A percentile compares a stretch with the other conserved stretches of the same genome.
Evolutionary conservation across 2,888 invertebrate genomes (phyloP).

Genomic region (Abrostola tripartita): DNA sequence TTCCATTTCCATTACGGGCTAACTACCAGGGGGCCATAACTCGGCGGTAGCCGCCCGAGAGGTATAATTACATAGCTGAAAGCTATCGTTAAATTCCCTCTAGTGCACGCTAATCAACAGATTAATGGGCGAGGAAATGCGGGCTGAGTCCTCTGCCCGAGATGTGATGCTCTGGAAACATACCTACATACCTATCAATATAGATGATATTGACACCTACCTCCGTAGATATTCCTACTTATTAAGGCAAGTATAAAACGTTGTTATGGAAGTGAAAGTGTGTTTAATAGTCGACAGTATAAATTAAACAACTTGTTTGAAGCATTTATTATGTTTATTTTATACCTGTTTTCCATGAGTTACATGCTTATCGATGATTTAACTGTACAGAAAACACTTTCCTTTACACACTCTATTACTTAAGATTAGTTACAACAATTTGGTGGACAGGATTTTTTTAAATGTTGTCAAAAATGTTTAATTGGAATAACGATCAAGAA

Average conservation of each 20-base stretch:
- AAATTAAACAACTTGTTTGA: constrained; percentile 12
- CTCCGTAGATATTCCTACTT: not conserved
- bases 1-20: constrained; percentile 70
- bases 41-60: constrained; percentile 60
- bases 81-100: constrained; percentile 78
- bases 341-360: not conserved
- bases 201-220: not conserved
- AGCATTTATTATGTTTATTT: constrained; percentile 16
- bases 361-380: too few species aligned
- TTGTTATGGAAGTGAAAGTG: not conserved
- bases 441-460: too few species aligned
- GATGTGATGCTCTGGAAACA: constrained; percentile 29
- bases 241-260: not conserved
- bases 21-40: constrained; percentile 68
- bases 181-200: constrained; percentile 4
- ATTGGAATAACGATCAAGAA: too few species aligned
- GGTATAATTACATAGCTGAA: constrained; percentile 77
- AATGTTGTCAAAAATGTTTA: too few species aligned
- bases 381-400: too few species aligned
- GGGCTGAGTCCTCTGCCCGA: constrained; percentile 47
- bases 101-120: constrained; percentile 78
- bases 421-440: too few species aligned
- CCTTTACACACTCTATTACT: too few species aligned
- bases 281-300: constrained; percentile 5
- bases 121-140: constrained; percentile 71